A percentile compares a stretch with the other conserved stretches of the same genome.
Evolutionary conservation across 1,140 invertebrate species (phyloP).

Genomic region (Calycopis cecrops): DNA sequence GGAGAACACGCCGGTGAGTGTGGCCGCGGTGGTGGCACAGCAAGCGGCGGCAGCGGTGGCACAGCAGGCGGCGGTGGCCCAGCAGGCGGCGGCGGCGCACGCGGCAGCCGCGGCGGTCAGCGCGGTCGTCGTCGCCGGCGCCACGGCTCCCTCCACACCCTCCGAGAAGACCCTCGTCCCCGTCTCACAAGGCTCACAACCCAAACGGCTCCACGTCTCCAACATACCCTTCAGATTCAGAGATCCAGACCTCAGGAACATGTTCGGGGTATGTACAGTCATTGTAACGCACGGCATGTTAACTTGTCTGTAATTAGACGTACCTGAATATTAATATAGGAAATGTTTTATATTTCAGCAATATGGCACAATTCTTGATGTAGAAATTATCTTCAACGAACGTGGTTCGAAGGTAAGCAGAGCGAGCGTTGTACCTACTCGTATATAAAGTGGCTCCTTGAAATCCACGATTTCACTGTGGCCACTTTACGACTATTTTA

Average conservation of each 20-base stretch:
- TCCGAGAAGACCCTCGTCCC: conserved; percentile 59
- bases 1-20: conserved; percentile 53
- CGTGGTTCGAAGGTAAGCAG: conserved; percentile 97
- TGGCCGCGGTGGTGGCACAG: conserved; percentile 48
- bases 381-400: conserved; percentile 99
- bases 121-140: conserved; percentile 78
- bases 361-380: conserved; percentile 98
- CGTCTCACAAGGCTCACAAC: conserved; percentile 76
- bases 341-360: conserved; percentile 85
- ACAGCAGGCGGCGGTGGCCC: conserved; percentile 81
- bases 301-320: not conserved
- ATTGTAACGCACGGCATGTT: conserved; percentile 30
- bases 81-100: conserved; percentile 80
- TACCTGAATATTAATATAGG: conserved; percentile 33
- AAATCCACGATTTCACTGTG: conserved; percentile 54
- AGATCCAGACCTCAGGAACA: conserved; percentile 96
- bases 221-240: conserved; percentile 99
- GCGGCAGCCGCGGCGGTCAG: conserved; percentile 78
- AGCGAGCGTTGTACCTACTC: conserved; percentile 20
- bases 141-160: conserved; percentile 66
- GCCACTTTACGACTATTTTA: conserved; percentile 34
- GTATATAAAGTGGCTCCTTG: conserved; percentile 43
- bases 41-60: conserved; percentile 76
- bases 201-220: conserved; percentile 94
- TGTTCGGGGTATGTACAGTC: conserved; percentile 94